These are phyloP conservation scores for Trisateles emortualis DNA, from an alignment of 2,888 invertebrate species.

Conservation along the genomic window DNA sequence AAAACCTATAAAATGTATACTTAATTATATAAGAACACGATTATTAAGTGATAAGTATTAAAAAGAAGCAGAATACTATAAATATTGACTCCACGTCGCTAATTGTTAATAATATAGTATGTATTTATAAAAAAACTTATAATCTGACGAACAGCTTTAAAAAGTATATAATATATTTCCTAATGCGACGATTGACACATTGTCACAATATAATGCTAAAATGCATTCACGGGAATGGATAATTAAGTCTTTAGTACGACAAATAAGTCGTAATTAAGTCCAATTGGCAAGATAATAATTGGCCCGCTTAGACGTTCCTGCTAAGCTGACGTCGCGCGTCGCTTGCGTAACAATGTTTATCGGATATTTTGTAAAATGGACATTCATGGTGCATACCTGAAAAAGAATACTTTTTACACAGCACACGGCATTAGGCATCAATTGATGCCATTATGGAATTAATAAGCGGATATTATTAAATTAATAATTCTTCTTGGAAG, in stretches of 20 bases:
- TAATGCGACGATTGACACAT: conserved; percentile 18
- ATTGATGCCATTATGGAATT: no score
- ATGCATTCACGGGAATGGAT: conserved; percentile 42
- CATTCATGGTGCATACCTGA: no score
- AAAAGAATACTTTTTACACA: no score
- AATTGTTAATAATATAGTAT: conserved; percentile 78
- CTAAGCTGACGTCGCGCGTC: no score
- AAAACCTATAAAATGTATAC: conserved; percentile 47
- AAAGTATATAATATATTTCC: conserved; percentile 10
- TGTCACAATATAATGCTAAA: conserved; percentile 20
- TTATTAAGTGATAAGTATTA: conserved; percentile 50
- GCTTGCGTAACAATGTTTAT: no score
- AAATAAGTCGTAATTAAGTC: conserved; percentile 1
- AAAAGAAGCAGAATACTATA: conserved; percentile 60
- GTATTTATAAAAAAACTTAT: conserved; percentile 27
- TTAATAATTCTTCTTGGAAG: no score
- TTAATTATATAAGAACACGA: conserved; percentile 67
- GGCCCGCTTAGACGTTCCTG: conserved; percentile 1
- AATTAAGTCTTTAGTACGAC: conserved; percentile 21
- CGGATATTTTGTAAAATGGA: no score
- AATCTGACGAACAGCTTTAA: conserved; percentile 23
- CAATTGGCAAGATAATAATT: conserved; percentile 15
- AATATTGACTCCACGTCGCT: conserved; percentile 68
- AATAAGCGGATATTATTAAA: no score
- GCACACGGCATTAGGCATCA: no score